Evolutionary conservation across 2,888 invertebrate species (phyloP), one percentile per base, ranked within the genome.

Genomic region (Nebria salina): DNA sequence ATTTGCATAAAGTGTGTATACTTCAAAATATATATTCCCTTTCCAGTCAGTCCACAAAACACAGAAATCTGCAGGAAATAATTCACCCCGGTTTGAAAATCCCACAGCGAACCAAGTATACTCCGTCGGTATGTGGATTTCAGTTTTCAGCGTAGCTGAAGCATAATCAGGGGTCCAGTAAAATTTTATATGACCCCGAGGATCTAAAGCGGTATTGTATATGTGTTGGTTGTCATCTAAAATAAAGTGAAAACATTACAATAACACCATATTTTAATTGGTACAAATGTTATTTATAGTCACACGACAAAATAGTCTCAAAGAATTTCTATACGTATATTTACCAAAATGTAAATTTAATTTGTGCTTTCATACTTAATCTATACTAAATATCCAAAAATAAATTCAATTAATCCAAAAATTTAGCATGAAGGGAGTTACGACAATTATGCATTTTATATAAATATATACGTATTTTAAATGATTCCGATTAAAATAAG

Each of bases 101-200:
- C 97, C 97, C 75, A 97, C 86, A 0, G 95, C 96, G 85, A 97
- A 93, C 97, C 97, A 97, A 0, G 87, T 86, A 11, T 90, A 90
- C 70, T 89, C 87, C 1, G 89, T 87, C 0, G 91, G 89, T 70
- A 92, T 85, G 76, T 91, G 89, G 15, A 93, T 86, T 85, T 91
- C 90, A 83, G 93, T 92, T 83, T 86, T 86, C 26, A 91, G 85
- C 2, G 83, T 84, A 73, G 88, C 85, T 11, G 86, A 84, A 11
- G 85, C 83, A 83, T 91, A 91, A 84, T 91, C 89, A 34, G 91
- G 82, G 11, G 87, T 86, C 92, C 92, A 92, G 83, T 89, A 89
- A 65, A 91, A 83, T 2, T 86, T 87, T 34, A 89, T 86, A 20
- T 87, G 85, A 65, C 88, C 88, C 76, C 87, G 86, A 25, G 87